Base-by-base conservation (phyloP, 2,888 invertebrate genomes). In the Parnassius apollo region DNA sequence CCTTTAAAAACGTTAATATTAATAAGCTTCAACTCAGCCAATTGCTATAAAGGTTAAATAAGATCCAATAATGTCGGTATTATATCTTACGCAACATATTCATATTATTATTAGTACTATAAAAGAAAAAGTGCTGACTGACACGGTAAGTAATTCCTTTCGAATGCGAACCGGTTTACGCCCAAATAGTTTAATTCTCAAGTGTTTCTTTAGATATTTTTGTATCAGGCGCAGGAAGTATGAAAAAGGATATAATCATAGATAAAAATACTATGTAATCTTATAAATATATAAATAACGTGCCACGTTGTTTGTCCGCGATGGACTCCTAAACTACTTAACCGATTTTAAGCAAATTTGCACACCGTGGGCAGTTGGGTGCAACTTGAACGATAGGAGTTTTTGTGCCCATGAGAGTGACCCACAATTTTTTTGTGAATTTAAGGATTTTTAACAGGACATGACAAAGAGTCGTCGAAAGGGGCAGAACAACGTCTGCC, bases 71-170 rank as follows among this genome's bases (percentile, higher is more conserved):
- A 56, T 63, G 55, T 42, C 25, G 13, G 8, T 52, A 35, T 48
- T 54, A 53, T 53, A 66, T 42, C 55, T 60, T 56, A 63, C 52
- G 62, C 66, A 66, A 69, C 68, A 70, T 75, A 83, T 82, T 84
- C 79, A 80, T 78, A 77, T 77, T 73, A 77, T 84, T 85, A 84
- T 86, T 81, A 82, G 67, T 68, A 65, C 71, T 79, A 81, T 85
- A 86, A 86, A 86, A 86, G 85, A 84, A 84, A 85, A 87, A 84
- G 82, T 80, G 86, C 85, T 83, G 86, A 85, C 82, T 78, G 79
- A 77, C 80, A 75, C 70, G 78, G 78, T 78, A 85, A 84, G 85
- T 83, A 85, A 85, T 83, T 83, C 76, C 79, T 77, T 80, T 75
- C 76, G 75, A 75, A 84, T 82, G 83, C 78, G 80, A 77, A 77